A percentile compares a stretch with the other conserved stretches of the same genome.
Evolutionary conservation across 2,888 invertebrate species (phyloP).

Genomic region (Rhamphomyia laevipes): DNA sequence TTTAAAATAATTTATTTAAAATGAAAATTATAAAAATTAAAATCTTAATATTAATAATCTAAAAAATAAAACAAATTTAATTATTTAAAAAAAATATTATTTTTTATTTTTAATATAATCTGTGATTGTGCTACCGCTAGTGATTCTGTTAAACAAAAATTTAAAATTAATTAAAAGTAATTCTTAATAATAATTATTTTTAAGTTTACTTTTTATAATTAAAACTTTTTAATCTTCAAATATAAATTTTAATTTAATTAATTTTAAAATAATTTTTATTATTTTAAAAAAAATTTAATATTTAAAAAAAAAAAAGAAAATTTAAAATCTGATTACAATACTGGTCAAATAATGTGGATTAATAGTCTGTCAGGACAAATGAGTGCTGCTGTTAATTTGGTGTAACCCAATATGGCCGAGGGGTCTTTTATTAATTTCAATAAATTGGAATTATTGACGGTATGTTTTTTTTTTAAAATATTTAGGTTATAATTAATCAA

Average conservation of each 20-base stretch:
- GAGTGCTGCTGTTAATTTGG: conserved; percentile 37
- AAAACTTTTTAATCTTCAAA: too few species aligned
- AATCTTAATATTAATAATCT: too few species aligned
- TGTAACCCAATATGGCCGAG: conserved; percentile 41
- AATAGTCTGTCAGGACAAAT: conserved; percentile 36
- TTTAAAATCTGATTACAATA: background rate
- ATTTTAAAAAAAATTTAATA: background rate
- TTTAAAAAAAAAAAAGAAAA: conserved; percentile 1
- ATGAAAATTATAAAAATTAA: too few species aligned
- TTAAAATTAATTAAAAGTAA: too few species aligned
- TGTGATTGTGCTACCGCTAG: background rate
- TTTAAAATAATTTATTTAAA: too few species aligned
- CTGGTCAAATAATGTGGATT: conserved; percentile 29
- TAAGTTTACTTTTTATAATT: too few species aligned
- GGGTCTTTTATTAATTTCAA: conserved; percentile 36
- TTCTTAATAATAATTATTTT: too few species aligned
- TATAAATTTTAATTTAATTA: too few species aligned
- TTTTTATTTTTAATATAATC: conserved; percentile 3
- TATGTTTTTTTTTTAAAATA: conserved; percentile 24
- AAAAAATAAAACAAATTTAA: too few species aligned
- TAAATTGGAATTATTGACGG: conserved; percentile 40
- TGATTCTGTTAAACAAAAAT: conserved; percentile 9
- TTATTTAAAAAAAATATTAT: too few species aligned
- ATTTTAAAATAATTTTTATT: too few species aligned
- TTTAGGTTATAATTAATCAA: too few species aligned